Evolutionary conservation across 2,888 invertebrate species (phyloP).

Genomic region (Nomada ruficornis): DNA sequence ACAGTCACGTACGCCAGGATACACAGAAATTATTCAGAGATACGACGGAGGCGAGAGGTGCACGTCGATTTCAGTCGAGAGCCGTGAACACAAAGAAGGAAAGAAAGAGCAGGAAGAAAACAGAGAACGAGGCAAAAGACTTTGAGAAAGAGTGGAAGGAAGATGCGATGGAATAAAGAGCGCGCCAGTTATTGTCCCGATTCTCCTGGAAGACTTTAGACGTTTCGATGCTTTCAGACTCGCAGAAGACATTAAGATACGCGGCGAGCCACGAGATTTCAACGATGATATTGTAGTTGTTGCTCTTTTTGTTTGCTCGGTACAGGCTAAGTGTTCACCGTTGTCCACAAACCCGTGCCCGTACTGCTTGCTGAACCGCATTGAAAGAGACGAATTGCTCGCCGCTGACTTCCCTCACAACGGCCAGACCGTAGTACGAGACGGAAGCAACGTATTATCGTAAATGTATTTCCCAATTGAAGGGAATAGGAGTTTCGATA

Average conservation of each 20-base stretch:
- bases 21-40: conserved; percentile 28
- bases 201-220: conserved; percentile 6
- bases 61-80: conserved; percentile 17
- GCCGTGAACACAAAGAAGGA: neutral
- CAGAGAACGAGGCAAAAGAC: neutral
- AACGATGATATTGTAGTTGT: conserved; percentile 49
- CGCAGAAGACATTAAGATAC: neutral
- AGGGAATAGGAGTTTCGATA: too few relatives aligned
- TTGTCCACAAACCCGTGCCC: neutral
- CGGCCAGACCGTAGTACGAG: too few relatives aligned
- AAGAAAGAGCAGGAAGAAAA: too few relatives aligned
- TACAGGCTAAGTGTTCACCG: neutral
- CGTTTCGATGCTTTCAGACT: conserved; percentile 19
- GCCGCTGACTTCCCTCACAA: neutral
- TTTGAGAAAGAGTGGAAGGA: neutral
- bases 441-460: too few relatives aligned
- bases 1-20: conserved; percentile 2
- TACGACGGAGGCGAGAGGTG: neutral
- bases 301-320: conserved; percentile 18
- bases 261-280: conserved; percentile 46
- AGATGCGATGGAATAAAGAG: conserved; percentile 28
- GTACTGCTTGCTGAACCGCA: conserved; percentile 3
- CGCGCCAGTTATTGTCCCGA: conserved; percentile 35
- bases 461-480: too few relatives aligned
- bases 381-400: conserved; percentile 8